These are phyloP conservation scores for Bufo bufo DNA, from an alignment of 2,113 vertebrate genomes.

Conservation along the genomic window DNA sequence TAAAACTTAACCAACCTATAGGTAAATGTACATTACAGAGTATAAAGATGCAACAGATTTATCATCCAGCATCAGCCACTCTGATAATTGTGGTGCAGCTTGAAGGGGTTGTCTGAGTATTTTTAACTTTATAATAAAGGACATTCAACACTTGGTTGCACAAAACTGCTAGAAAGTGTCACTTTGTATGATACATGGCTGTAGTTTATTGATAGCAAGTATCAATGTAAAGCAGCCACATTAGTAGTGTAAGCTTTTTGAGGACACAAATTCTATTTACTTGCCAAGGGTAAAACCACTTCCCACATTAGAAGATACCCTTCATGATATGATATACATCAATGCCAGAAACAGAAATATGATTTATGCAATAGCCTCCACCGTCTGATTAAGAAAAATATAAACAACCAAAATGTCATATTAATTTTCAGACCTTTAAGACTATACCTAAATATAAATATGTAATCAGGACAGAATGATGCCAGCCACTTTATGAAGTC, in stretches of 20 bases:
- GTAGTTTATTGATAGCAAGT: background rate
- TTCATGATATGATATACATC: background rate
- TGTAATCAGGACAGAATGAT: slow-evolving; percentile 26
- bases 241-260: background rate
- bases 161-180: background rate
- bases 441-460: slow-evolving; percentile 23
- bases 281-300: slow-evolving; percentile 8
- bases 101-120: too few species aligned
- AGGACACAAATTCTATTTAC: background rate
- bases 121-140: too few species aligned
- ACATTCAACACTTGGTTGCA: too few species aligned
- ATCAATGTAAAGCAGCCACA: background rate
- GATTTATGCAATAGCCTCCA: slow-evolving; percentile 7
- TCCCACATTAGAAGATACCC: slow-evolving; percentile 15
- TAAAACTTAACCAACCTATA: too few species aligned
- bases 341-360: slow-evolving; percentile 22
- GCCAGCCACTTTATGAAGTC: background rate
- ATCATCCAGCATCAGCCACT: too few species aligned
- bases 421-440: background rate
- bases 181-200: background rate
- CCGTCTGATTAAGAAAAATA: slow-evolving; percentile 11
- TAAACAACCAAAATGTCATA: slow-evolving; percentile 12
- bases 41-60: too few species aligned
- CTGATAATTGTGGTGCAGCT: too few species aligned
- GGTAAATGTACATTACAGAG: too few species aligned